These are phyloP conservation scores for Cyclopterus lumpus DNA, from an alignment of 2,797 vertebrate genomes.

Conservation along the genomic window DNA sequence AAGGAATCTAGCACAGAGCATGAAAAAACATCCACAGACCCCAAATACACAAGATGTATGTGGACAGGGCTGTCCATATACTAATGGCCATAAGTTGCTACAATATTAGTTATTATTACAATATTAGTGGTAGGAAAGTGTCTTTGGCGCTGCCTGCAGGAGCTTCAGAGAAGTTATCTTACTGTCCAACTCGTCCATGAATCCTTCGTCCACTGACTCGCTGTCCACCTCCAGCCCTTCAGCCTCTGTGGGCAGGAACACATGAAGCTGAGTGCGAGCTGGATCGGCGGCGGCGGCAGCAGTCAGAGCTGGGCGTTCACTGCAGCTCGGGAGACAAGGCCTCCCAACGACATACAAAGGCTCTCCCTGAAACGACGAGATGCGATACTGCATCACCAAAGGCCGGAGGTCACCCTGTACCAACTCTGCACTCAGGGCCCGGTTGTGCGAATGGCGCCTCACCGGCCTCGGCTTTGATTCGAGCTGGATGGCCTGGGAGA, in stretches of 20 bases:
- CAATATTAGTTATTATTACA: neutral
- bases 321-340: slow-evolving; percentile 67
- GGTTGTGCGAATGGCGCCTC: slow-evolving; percentile 44
- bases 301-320: slow-evolving; percentile 1
- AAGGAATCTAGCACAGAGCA: neutral
- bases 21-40: neutral
- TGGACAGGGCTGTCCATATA: neutral
- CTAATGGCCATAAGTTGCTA: neutral
- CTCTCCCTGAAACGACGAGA: slow-evolving; percentile 25
- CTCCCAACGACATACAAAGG: slow-evolving; percentile 78
- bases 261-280: slow-evolving; percentile 79
- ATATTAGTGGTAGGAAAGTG: neutral
- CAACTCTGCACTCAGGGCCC: neutral
- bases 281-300: neutral
- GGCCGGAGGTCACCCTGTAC: slow-evolving; percentile 26
- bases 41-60: neutral
- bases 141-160: slow-evolving; percentile 57
- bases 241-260: slow-evolving; percentile 81
- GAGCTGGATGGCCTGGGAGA: slow-evolving; percentile 78
- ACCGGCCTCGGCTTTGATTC: slow-evolving; percentile 43
- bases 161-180: slow-evolving; percentile 69
- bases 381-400: slow-evolving; percentile 9
- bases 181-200: slow-evolving; percentile 83
- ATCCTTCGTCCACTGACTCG: slow-evolving; percentile 81
- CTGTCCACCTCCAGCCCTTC: slow-evolving; percentile 71